Base-by-base conservation (phyloP, 2,888 invertebrate species). In the Heliconius hortense region DNA sequence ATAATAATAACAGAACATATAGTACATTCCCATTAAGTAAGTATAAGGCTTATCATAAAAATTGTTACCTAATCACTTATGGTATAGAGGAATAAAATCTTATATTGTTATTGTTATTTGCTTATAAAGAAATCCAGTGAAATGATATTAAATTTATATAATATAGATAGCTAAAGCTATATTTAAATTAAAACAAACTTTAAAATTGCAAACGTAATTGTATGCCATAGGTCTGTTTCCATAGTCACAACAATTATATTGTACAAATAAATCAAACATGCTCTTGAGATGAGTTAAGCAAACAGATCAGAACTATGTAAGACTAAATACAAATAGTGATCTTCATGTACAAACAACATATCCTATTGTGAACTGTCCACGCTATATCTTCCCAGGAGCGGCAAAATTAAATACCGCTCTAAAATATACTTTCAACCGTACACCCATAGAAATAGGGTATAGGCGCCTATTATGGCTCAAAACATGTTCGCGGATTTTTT, bases 361-460 rank as follows among this genome's bases (percentile, higher is more conserved):
- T 86, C 80, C 87, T 86, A 90, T 91, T 91, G 91, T 89, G 90
- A 92, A 93, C 89, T 86, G 85, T 84, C 87, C 87, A 81, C 80
- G 80, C 83, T 83, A 83, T 82, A 83, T 85, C 89, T 91, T 92
- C 92, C 92, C 91, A 92, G 85, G 87, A 80, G 77, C 73, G 70
- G 79, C 83, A 84, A 85, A 81, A 79, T 75, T 77, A 79, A n/a
- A 77, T 74, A 68, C 53, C 66, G 53, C 56, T 43, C 70, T 79
- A 81, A 80, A 53, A 64, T 0, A 4, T 11, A 77, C 60, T 79
- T 78, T 79, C 77, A 80, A 81, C 86, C 85, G 82, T 88, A 87
- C 78, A n/a, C 4, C 5, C 62, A 28, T 64, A 31, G 60, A 13
- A 64, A 82, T 84, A 87, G 85, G 83, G 86, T 78, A 77, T 82